Base-by-base conservation (phyloP, 1,140 invertebrate species). In the Diachasma alloeum region DNA sequence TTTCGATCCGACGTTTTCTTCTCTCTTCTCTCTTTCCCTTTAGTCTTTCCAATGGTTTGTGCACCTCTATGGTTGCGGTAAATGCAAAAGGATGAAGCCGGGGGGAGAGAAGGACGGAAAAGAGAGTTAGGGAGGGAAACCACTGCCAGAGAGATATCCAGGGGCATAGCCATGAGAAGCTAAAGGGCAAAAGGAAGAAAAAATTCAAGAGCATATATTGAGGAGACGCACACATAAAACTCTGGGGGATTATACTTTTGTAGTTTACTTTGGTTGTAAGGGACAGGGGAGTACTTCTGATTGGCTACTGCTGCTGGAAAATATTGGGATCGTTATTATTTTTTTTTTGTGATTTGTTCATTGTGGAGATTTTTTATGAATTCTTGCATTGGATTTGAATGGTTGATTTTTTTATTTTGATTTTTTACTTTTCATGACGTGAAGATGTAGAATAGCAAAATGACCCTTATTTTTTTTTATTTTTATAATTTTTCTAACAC, bases 141-240 rank as follows among this genome's bases (percentile, higher is more conserved):
- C 74, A 67, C 69, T 46, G 66, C 71, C 78, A 85, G 79, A 85
- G 79, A 82, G 79, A 88, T 83, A 87, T 84, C 82, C 84, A 77
- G 84, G 84, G 83, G 81, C 56, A 56, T 19, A 63, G 22, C 59
- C 59, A 63, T 63, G 81, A 86, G 78, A 74, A 81, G 83, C 75
- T 59, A 78, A 74, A 59, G 72, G 73, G 79, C 83, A 88, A 88
- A 87, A 86, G 78, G 83, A 87, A 86, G 78, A 83, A 87, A 87
- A 83, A 86, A 86, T 85, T 78, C 70, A 79, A 82, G 79, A 80
- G 80, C 81, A 83, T 87, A 85, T 86, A 87, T 85, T 82, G 82
- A 79, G 69, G 72, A 81, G 81, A 81, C 81, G 81, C 80, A 82
- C 78, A 83, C 80, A 78, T 74, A 73, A 82, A 81, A 83, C 81